A percentile compares a stretch with the other conserved stretches of the same genome.
Conservation (phyloP, 2,113 vertebrate genomes). For the Eidolon helvum region DNA sequence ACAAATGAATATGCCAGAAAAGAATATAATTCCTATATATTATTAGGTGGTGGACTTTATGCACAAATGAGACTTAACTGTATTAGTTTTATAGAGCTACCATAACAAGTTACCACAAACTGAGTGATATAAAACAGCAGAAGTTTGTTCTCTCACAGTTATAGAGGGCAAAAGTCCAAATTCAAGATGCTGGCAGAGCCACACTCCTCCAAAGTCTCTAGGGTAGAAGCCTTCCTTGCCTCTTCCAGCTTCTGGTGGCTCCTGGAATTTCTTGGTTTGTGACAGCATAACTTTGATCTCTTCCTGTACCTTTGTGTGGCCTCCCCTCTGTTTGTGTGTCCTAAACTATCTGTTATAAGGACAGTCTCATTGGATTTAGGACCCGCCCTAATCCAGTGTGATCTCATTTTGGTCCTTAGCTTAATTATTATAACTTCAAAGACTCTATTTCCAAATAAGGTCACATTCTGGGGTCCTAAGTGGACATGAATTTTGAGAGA, state of each 20-base stretch:
- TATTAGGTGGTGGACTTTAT: not conserved
- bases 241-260: not conserved
- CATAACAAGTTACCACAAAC: not conserved
- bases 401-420: not conserved
- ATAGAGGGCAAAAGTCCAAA: not conserved
- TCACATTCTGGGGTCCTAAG: not conserved
- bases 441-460: not conserved
- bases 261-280: not conserved
- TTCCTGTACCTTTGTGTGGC: not conserved
- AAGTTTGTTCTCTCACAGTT: not conserved
- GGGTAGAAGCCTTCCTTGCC: not conserved
- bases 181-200: not conserved
- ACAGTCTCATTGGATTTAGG: not conserved
- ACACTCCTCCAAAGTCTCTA: not conserved
- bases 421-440: not conserved
- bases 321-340: not conserved
- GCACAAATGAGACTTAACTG: not conserved
- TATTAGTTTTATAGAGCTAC: not conserved
- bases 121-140: not conserved
- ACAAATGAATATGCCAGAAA: too few relatives aligned
- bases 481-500: not conserved
- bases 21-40: too few relatives aligned
- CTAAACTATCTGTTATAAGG: not conserved
- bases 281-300: not conserved
- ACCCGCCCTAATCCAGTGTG: not conserved